phyloP scores from a whole-genome alignment of 2,888 invertebrate species.

The Calameuta idolon region DNA sequence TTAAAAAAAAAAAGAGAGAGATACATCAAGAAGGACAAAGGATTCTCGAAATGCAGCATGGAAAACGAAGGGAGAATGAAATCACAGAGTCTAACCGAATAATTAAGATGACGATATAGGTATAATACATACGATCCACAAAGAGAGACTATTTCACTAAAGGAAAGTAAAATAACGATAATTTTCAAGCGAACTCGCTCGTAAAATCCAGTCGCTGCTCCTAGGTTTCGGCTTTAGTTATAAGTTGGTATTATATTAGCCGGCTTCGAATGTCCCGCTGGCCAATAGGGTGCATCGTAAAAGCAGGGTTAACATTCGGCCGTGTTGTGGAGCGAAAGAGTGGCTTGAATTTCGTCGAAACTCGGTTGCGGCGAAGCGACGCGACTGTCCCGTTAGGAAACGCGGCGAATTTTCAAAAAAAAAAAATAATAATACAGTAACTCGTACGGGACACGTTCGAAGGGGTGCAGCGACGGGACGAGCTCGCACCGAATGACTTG shows the following conservation, averaged over 20 bases:
- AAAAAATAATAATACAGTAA: no score
- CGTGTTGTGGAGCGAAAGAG: constrained; percentile 65
- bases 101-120: background rate
- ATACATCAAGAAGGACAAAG: background rate
- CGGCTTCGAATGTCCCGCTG: constrained; percentile 54
- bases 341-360: constrained; percentile 59
- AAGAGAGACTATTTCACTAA: constrained; percentile 56
- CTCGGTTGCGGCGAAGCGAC: background rate
- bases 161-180: constrained; percentile 63
- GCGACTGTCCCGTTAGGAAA: background rate
- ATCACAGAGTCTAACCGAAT: background rate
- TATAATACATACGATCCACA: background rate
- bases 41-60: background rate
- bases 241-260: constrained; percentile 67
- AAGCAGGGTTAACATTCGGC: constrained; percentile 65
- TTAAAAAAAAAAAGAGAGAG: background rate
- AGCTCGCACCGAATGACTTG: background rate
- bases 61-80: background rate
- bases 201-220: constrained; percentile 57
- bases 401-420: background rate
- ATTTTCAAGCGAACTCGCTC: constrained; percentile 63
- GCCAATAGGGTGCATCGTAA: constrained; percentile 63
- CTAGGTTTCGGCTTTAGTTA: constrained; percentile 65
- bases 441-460: no score
- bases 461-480: background rate